A percentile compares a stretch with the other conserved stretches of the same genome.
Evolutionary conservation across 2,113 vertebrate species (phyloP).

Genomic region (Corythornis madagascariensis): DNA sequence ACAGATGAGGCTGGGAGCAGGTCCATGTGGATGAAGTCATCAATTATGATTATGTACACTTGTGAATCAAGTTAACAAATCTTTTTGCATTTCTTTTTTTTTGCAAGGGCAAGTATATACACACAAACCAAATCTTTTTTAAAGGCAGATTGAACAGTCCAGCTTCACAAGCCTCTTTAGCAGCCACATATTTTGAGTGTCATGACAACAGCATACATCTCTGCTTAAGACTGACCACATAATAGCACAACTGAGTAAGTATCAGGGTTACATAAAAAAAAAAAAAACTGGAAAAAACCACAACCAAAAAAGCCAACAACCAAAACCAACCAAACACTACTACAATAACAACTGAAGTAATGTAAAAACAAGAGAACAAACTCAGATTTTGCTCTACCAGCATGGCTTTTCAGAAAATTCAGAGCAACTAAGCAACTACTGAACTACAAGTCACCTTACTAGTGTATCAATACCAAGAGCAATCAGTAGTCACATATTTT

Average conservation of each 20-base stretch:
- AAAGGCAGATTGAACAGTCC: background rate
- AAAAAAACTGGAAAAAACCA: no score
- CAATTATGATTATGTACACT: background rate
- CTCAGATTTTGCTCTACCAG: background rate
- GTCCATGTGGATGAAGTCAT: background rate
- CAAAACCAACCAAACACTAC: no score
- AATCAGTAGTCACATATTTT: background rate
- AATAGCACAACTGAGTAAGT: background rate
- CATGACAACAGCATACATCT: background rate
- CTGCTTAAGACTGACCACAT: background rate
- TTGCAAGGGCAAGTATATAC: background rate
- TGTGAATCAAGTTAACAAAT: background rate
- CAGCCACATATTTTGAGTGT: background rate
- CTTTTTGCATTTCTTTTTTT: background rate
- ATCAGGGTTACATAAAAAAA: background rate
- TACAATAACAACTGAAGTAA: no score
- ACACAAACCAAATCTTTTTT: background rate
- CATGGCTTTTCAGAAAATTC: background rate
- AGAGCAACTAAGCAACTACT: background rate
- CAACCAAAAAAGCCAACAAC: no score
- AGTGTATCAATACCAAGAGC: background rate
- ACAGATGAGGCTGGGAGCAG: background rate
- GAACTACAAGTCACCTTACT: background rate
- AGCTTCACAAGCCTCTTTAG: background rate
- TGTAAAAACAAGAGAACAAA: background rate